A percentile compares a stretch with the other conserved stretches of the same genome.
Conservation (phyloP, 2,113 vertebrate genomes). For the Perccottus glenii region DNA sequence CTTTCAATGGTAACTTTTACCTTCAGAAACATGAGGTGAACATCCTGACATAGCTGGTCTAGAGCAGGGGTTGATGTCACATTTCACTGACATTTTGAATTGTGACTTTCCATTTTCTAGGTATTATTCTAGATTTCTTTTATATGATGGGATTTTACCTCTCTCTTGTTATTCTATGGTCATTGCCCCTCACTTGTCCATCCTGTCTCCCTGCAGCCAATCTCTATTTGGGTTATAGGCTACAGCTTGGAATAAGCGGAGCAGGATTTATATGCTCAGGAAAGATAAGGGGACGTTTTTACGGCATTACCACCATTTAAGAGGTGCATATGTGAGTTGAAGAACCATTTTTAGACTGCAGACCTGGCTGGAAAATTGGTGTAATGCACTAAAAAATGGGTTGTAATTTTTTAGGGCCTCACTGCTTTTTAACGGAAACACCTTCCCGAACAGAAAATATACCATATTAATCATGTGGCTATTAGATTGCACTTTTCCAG, state of each 20-base stretch:
- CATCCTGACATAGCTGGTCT: too few species aligned
- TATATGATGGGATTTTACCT: slow-evolving; percentile 36
- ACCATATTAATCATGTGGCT: slow-evolving; percentile 55
- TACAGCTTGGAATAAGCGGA: slow-evolving; percentile 49
- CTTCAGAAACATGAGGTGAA: too few species aligned
- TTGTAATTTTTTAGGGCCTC: slow-evolving; percentile 72
- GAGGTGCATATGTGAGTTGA: slow-evolving; percentile 36
- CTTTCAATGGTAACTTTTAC: too few species aligned
- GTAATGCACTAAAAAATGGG: slow-evolving; percentile 63
- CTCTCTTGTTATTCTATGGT: slow-evolving; percentile 37
- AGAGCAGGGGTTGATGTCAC: too few species aligned
- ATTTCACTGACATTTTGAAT: too few species aligned
- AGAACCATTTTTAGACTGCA: slow-evolving; percentile 59
- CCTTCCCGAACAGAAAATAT: slow-evolving; percentile 47
- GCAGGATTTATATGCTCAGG: slow-evolving; percentile 65
- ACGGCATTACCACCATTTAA: slow-evolving; percentile 50
- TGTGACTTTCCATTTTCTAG: slow-evolving; percentile 7
- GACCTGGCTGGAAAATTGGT: slow-evolving; percentile 72
- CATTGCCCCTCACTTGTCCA: slow-evolving; percentile 34
- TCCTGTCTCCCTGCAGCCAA: slow-evolving; percentile 49
- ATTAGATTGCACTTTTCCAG: slow-evolving; percentile 44
- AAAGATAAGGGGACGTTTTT: slow-evolving; percentile 80
- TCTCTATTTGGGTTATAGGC: slow-evolving; percentile 43
- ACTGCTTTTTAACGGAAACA: slow-evolving; percentile 58
- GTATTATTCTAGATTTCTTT: slow-evolving; percentile 20